phyloP scores from a whole-genome alignment of 2,797 vertebrate species.

The Melanotaenia parkinsoni region DNA sequence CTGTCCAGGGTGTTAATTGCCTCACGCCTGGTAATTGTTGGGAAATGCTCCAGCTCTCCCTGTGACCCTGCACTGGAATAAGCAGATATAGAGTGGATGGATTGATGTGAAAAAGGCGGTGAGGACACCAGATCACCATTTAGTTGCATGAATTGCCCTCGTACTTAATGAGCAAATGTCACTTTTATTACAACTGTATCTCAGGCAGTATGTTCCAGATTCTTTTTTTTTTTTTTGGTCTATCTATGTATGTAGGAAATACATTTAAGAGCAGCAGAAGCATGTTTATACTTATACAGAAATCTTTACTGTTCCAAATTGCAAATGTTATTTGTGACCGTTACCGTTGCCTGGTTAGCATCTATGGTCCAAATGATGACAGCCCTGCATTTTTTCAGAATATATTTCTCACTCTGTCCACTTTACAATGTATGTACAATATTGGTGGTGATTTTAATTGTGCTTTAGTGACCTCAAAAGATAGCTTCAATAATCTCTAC shows the following conservation, averaged over 20 bases:
- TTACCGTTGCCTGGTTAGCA: not conserved
- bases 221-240: not conserved
- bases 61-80: too few relatives aligned
- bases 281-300: not conserved
- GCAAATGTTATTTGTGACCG: not conserved
- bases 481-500: not conserved
- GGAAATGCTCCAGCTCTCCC: not conserved
- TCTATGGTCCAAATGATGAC: slow-evolving; percentile 1
- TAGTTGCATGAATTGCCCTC: not conserved
- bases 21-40: not conserved
- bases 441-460: not conserved
- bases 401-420: not conserved
- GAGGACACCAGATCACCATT: not conserved
- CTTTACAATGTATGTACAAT: not conserved
- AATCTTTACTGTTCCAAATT: not conserved
- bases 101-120: too few relatives aligned
- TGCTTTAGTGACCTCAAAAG: not conserved
- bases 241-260: not conserved
- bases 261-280: not conserved
- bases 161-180: not conserved
- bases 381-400: not conserved
- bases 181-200: not conserved
- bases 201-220: not conserved
- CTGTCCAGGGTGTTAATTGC: too few relatives aligned
- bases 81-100: too few relatives aligned